Evolutionary conservation across 2,888 invertebrate species (phyloP).

Genomic region (Griposia aprilina): DNA sequence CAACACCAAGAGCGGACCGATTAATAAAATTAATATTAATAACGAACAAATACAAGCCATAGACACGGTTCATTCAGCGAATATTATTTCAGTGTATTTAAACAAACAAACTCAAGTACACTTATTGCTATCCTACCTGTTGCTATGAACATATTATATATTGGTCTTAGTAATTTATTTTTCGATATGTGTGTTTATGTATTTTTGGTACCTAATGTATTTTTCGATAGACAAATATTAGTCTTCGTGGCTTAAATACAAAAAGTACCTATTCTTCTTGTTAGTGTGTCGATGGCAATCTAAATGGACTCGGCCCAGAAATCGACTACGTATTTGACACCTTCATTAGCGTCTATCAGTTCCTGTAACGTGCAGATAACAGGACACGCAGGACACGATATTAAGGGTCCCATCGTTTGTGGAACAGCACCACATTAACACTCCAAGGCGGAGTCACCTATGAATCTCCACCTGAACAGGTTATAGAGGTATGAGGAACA

Average conservation of each 20-base stretch:
- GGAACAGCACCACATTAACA: not conserved
- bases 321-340: not conserved
- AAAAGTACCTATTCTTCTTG: not conserved
- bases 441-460: not conserved
- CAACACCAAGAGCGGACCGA: not conserved
- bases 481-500: no score
- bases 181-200: no score
- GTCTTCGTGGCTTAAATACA: not conserved
- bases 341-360: not conserved
- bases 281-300: not conserved
- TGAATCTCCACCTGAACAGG: no score
- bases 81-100: slow-evolving; percentile 1
- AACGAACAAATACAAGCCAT: not conserved
- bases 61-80: not conserved
- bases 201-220: no score
- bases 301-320: not conserved
- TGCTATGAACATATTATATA: not conserved
- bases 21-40: not conserved
- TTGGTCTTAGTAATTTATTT: not conserved
- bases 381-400: no score
- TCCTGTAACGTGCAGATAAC: no score
- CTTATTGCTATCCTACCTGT: not conserved
- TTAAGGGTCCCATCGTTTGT: not conserved
- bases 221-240: no score
- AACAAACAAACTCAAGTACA: not conserved